Conservation (phyloP, 1,140 invertebrate species). For the Drosophila quadrilineata region DNA sequence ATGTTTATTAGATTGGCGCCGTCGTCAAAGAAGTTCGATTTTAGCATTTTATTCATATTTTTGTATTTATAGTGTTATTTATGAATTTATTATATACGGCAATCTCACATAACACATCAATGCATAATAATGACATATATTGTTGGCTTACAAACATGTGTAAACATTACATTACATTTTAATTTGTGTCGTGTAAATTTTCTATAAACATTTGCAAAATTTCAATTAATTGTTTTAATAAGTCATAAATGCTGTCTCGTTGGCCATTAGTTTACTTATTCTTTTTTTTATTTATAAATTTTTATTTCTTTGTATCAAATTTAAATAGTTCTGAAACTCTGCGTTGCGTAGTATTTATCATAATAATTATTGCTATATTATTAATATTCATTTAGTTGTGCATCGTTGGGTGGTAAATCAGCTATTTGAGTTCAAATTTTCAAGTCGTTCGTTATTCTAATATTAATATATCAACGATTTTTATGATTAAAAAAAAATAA, state of each 20-base stretch:
- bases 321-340: constrained; percentile 15
- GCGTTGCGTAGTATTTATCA: background rate
- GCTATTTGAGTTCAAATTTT: too few species aligned
- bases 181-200: too few species aligned
- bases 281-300: too few species aligned
- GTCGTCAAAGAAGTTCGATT: background rate
- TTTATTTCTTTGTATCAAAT: background rate
- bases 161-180: constrained; percentile 14
- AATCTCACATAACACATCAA: background rate
- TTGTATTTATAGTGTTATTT: too few species aligned
- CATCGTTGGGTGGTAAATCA: background rate
- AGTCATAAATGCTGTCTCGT: background rate
- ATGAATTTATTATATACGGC: constrained; percentile 9
- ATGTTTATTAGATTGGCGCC: background rate
- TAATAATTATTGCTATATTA: background rate
- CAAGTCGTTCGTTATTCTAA: too few species aligned
- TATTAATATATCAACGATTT: too few species aligned
- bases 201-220: too few species aligned
- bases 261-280: background rate
- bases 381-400: too few species aligned
- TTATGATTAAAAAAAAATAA: too few species aligned
- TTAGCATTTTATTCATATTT: constrained; percentile 10
- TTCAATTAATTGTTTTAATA: background rate
- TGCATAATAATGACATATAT: constrained; percentile 13
- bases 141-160: constrained; percentile 11